Percentiles rank a stretch among this genome's conserved stretches.
Conservation (phyloP, 2,797 vertebrate species). For the Valencia hispanica region DNA sequence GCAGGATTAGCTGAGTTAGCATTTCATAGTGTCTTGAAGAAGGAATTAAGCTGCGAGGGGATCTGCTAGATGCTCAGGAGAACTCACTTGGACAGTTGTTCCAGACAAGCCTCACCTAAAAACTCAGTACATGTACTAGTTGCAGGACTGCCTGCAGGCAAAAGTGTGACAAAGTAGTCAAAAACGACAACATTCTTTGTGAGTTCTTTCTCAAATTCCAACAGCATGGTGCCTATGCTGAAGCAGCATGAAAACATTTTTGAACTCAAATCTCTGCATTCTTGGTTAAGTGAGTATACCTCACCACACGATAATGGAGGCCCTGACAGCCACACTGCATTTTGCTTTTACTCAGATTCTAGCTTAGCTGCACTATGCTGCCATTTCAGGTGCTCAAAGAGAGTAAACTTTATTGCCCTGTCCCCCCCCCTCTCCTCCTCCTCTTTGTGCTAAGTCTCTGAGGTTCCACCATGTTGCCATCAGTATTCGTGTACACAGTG, state of each 20-base stretch:
- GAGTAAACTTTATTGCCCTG: constrained; percentile 27
- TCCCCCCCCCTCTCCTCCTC: constrained; percentile 7
- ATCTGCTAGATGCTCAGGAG: constrained; percentile 39
- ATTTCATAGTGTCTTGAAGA: constrained; percentile 46
- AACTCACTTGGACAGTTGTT: constrained; percentile 9
- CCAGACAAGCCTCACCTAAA: constrained; percentile 2
- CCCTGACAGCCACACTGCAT: constrained; percentile 26
- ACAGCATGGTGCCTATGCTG: constrained; percentile 66
- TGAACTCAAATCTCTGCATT: constrained; percentile 71
- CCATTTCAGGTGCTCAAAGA: constrained; percentile 65
- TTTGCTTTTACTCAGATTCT: constrained; percentile 43
- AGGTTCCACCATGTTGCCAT: constrained; percentile 66
- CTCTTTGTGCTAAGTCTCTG: constrained; percentile 47
- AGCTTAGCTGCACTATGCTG: constrained; percentile 29
- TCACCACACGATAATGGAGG: constrained; percentile 53
- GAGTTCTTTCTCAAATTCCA: constrained; percentile 37
- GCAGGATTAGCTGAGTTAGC: constrained; percentile 65
- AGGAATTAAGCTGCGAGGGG: constrained; percentile 47
- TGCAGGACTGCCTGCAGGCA: constrained; percentile 6
- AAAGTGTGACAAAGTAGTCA: neutral
- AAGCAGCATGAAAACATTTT: constrained; percentile 64
- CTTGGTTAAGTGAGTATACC: constrained; percentile 65
- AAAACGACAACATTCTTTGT: constrained; percentile 10
- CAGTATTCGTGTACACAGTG: constrained; percentile 55
- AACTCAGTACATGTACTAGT: constrained; percentile 11